These are phyloP conservation scores for Delphinapterus leucas DNA, from an alignment of 2,113 vertebrate species.

Conservation along the genomic window DNA sequence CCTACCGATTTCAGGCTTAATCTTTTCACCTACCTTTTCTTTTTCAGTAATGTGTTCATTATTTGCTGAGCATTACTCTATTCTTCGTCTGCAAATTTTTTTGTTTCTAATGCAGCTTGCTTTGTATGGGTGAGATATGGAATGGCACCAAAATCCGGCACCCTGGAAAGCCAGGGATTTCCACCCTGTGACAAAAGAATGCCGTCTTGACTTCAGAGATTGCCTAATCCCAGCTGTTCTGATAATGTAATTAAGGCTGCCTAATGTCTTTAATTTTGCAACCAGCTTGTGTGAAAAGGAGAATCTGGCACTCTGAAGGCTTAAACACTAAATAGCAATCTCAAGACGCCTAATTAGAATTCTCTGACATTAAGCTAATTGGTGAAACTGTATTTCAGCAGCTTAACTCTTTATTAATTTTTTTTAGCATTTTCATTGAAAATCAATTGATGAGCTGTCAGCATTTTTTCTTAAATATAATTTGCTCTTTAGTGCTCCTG, in stretches of 20 bases:
- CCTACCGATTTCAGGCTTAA: slow-evolving; percentile 88
- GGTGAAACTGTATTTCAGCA: slow-evolving; percentile 93
- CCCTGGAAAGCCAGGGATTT: slow-evolving; percentile 95
- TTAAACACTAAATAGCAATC: slow-evolving; percentile 94
- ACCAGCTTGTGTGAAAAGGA: slow-evolving; percentile 92
- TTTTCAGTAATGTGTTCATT: slow-evolving; percentile 90
- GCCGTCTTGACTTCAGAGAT: slow-evolving; percentile 99
- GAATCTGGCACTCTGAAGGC: slow-evolving; percentile 93
- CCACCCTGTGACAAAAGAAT: slow-evolving; percentile 95
- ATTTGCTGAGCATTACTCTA: slow-evolving; percentile 87
- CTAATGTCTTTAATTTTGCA: slow-evolving; percentile 99
- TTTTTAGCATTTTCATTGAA: slow-evolving; percentile 89
- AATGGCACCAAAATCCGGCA: slow-evolving; percentile 91
- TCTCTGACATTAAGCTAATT: slow-evolving; percentile 99
- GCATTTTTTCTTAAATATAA: slow-evolving; percentile 75
- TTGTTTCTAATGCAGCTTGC: slow-evolving; percentile 91
- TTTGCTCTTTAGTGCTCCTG: slow-evolving; percentile 75
- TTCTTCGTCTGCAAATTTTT: slow-evolving; percentile 88
- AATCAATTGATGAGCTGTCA: slow-evolving; percentile 88
- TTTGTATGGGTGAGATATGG: slow-evolving; percentile 97
- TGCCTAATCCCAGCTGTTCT: slow-evolving; percentile 99
- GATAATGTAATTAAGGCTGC: slow-evolving; percentile 99
- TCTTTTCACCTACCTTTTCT: slow-evolving; percentile 96
- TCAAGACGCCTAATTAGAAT: slow-evolving; percentile 98
- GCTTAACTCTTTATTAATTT: slow-evolving; percentile 99